These are phyloP conservation scores for Heliconius hermathena DNA, from an alignment of 1,140 invertebrate species.

Conservation along the genomic window DNA sequence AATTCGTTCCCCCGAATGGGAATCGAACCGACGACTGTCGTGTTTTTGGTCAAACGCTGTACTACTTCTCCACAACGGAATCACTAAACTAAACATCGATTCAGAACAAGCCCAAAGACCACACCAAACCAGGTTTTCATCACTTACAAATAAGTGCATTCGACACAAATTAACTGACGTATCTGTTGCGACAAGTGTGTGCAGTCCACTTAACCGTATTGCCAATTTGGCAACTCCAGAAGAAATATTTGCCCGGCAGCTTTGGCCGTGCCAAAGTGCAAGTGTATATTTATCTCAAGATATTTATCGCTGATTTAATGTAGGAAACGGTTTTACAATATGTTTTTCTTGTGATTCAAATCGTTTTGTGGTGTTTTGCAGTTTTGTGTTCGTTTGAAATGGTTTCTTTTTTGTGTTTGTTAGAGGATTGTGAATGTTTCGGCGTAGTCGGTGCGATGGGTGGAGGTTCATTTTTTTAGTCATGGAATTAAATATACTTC, in stretches of 20 bases:
- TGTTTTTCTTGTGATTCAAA: background rate
- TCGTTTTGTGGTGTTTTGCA: background rate
- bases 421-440: too few species aligned
- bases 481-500: too few species aligned
- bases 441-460: too few species aligned
- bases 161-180: conserved; percentile 54
- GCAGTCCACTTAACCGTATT: conserved; percentile 67
- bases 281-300: conserved; percentile 38
- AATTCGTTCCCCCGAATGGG: too few species aligned
- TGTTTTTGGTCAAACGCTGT: too few species aligned
- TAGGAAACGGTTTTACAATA: conserved; percentile 13
- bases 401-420: background rate
- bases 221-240: conserved; percentile 66
- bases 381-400: background rate
- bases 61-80: too few species aligned
- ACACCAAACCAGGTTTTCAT: background rate
- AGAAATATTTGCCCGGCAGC: conserved; percentile 55
- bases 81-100: background rate
- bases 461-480: too few species aligned
- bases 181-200: conserved; percentile 51
- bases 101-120: background rate
- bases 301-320: conserved; percentile 26
- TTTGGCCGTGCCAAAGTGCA: conserved; percentile 42
- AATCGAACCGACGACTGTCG: too few species aligned
- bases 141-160: conserved; percentile 41